phyloP scores from a whole-genome alignment of 2,888 invertebrate genomes.

The Sesamia inferens region DNA sequence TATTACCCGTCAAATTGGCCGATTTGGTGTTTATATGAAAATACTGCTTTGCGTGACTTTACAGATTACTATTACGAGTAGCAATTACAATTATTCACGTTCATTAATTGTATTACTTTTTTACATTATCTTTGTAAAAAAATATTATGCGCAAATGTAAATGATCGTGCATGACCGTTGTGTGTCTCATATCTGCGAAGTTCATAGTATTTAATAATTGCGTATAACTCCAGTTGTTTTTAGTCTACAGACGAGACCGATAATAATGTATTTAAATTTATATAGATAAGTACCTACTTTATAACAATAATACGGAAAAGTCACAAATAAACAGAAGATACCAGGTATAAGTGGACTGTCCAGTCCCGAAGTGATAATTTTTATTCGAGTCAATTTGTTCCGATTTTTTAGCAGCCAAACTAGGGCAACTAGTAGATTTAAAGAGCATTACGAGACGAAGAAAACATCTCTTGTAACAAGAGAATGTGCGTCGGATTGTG shows the following conservation, averaged over 20 bases:
- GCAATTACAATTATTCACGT: constrained; percentile 34
- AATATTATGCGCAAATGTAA: constrained; percentile 45
- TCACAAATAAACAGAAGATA: background rate
- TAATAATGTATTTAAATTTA: constrained; percentile 32
- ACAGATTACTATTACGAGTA: constrained; percentile 26
- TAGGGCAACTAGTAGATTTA: constrained; percentile 49
- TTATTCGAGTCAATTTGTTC: constrained; percentile 29
- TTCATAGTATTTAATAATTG: constrained; percentile 59
- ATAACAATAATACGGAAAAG: constrained; percentile 32
- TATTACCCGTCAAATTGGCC: constrained; percentile 15
- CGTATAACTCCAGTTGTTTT: constrained; percentile 54
- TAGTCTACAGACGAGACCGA: constrained; percentile 26
- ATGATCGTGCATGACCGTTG: constrained; percentile 47
- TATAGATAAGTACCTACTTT: constrained; percentile 10
- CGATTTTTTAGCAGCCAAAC: constrained; percentile 31
- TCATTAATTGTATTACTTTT: constrained; percentile 32
- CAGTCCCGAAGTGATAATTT: constrained; percentile 15
- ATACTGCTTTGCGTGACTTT: constrained; percentile 44
- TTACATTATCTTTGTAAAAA: constrained; percentile 50
- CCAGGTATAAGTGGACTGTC: background rate
- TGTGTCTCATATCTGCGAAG: constrained; percentile 56
- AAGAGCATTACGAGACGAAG: constrained; percentile 41
- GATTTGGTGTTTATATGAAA: constrained; percentile 11
- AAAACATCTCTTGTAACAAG: constrained; percentile 34
- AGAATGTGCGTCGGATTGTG: constrained; percentile 24